Evolutionary conservation across 2,888 invertebrate genomes (phyloP).

Genomic region (Anarsia innoxiella): DNA sequence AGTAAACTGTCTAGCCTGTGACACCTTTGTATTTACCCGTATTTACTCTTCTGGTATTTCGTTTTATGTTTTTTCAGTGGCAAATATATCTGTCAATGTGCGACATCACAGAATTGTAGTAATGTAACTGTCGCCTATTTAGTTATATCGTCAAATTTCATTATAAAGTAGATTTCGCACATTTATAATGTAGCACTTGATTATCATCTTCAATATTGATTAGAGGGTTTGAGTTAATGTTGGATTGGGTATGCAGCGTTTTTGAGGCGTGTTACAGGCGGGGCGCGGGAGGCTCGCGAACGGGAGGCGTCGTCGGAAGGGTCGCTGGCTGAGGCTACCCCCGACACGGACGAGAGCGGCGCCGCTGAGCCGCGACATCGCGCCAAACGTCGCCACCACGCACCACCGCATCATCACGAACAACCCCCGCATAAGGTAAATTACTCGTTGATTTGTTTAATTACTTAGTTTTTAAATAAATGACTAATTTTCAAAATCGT

Average conservation of each 20-base stretch:
- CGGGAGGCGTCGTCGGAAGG: slow-evolving; percentile 80
- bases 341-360: slow-evolving; percentile 83
- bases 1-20: too few species aligned
- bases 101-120: too few species aligned
- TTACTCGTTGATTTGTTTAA: not conserved
- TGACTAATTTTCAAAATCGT: not conserved
- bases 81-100: too few species aligned
- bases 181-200: too few species aligned
- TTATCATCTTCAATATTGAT: not conserved
- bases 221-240: not conserved
- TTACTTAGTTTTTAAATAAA: not conserved
- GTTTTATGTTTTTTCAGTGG: too few species aligned
- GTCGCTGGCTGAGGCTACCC: slow-evolving; percentile 80
- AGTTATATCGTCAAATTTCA: too few species aligned
- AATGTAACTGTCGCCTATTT: too few species aligned
- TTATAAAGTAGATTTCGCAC: too few species aligned
- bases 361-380: slow-evolving; percentile 63
- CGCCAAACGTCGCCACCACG: slow-evolving; percentile 44
- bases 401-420: slow-evolving; percentile 23
- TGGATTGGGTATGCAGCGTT: not conserved
- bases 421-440: not conserved
- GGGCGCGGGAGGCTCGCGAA: slow-evolving; percentile 33
- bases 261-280: slow-evolving; percentile 3
- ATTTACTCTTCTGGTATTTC: too few species aligned
- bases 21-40: too few species aligned